phyloP scores from a whole-genome alignment of 2,113 vertebrate genomes.

The Coptodon bakossiorum region DNA sequence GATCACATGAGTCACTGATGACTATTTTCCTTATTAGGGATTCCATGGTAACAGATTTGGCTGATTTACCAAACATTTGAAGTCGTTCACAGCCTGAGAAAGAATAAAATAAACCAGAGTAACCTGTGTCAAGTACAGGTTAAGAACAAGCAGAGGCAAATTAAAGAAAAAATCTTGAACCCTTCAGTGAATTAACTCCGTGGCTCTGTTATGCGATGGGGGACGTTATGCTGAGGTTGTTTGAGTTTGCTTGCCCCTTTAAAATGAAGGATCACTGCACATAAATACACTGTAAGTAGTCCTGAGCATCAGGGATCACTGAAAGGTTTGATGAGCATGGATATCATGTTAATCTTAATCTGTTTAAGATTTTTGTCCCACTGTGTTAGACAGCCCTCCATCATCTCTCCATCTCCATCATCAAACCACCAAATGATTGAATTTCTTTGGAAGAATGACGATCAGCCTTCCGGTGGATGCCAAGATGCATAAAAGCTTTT shows the following conservation, averaged over 20 bases:
- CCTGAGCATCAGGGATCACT: neutral
- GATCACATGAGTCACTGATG: neutral
- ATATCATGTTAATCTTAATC: neutral
- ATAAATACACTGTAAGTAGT: neutral
- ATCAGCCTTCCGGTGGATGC: neutral
- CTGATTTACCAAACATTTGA: neutral
- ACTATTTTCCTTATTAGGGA: neutral
- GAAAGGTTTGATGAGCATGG: neutral
- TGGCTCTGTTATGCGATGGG: neutral
- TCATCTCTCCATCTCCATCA: neutral
- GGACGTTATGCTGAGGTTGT: neutral
- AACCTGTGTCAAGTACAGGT: neutral
- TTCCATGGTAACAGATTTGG: neutral
- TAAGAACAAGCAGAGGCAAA: neutral
- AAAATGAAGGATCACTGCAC: neutral
- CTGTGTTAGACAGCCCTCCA: neutral
- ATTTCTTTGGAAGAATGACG: neutral
- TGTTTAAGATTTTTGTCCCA: neutral
- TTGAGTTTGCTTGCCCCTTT: neutral
- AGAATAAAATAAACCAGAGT: neutral
- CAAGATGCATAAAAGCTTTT: neutral
- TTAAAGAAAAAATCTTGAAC: neutral
- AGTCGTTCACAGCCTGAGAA: neutral
- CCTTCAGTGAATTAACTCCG: neutral
- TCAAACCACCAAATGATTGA: neutral